Evolutionary conservation across 1,140 invertebrate species (phyloP).

Genomic region (Achroia grisella): DNA sequence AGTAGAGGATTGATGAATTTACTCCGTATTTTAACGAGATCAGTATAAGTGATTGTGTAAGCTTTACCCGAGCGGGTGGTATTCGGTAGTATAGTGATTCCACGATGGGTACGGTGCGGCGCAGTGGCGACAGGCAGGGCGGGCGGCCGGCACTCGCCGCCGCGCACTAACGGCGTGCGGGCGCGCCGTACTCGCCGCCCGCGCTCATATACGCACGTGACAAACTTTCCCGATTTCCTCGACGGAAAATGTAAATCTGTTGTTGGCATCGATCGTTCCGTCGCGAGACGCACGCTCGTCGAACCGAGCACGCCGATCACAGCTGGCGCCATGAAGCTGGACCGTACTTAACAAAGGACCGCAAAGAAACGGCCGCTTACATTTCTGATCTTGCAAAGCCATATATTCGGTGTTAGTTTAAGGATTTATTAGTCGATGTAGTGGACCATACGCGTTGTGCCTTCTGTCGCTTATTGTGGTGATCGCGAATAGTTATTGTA

Average conservation of each 20-base stretch:
- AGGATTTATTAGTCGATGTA: conserved; percentile 46
- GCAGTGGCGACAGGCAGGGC: conserved; percentile 34
- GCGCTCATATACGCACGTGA: conserved; percentile 41
- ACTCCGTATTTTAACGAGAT: conserved; percentile 13
- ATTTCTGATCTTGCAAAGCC: conserved; percentile 35
- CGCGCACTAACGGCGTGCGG: conserved; percentile 64
- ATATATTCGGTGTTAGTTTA: conserved; percentile 49
- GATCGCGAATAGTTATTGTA: conserved; percentile 13
- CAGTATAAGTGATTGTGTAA: conserved; percentile 34
- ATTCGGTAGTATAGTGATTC: conserved; percentile 3
- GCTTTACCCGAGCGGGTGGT: conserved; percentile 5
- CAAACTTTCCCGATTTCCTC: conserved; percentile 69
- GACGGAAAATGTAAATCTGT: conserved; percentile 69
- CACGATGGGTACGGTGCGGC: conserved; percentile 13
- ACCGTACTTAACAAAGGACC: conserved; percentile 59
- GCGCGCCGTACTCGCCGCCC: conserved; percentile 53
- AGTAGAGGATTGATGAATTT: conserved; percentile 5
- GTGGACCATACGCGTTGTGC: conserved; percentile 63
- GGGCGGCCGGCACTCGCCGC: conserved; percentile 68
- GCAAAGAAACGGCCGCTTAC: conserved; percentile 27
- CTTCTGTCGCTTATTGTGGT: conserved; percentile 41
- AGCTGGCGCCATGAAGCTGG: conserved; percentile 59
- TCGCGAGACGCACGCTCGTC: conserved; percentile 52
- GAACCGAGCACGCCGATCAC: conserved; percentile 45
- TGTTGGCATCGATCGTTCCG: conserved; percentile 62